Base-by-base conservation (phyloP, 1,140 invertebrate species). In the Brachionus angularis region DNA sequence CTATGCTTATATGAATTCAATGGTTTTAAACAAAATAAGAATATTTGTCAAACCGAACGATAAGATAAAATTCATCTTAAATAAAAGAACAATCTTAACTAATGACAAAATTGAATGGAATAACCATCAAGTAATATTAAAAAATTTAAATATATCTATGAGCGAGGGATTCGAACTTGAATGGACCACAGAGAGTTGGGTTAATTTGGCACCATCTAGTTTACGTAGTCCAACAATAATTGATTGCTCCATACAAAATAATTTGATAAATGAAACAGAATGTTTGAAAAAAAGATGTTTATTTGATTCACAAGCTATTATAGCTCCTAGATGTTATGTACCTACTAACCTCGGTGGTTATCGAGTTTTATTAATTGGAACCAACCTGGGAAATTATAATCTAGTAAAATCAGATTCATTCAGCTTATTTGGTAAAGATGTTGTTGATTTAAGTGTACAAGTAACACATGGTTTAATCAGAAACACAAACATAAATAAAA, bases 401-500 rank as follows among this genome's bases (percentile, higher is more conserved):
- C 21, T 67, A n/a, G n/a, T 34, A 12, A 46, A 67, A 53, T 46
- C 67, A 2, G 47, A 52, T 42, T 27, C 2, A 14, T 70, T 70
- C 31, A 36, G 33, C 10, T 29, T 70, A 16, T 70, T 34, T 34
- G 47, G 49, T 10, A 29, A 44, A 12, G 50, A 70, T 52, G 16
- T 70, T 42, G 8, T 5, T 23, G 18, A 70, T 39, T 21, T 70
- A 27, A 53, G 52, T 36, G 47, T 70, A 8, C 33, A 39, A 52
- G 67, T 70, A 16, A 25, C 29, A 27, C 62, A 67, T 67, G 62
- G 62, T 47, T n/a, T n/a, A n/a, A n/a, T n/a, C n/a, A n/a, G n/a
- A n/a, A n/a, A n/a, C n/a, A n/a, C n/a, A n/a, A n/a, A n/a, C n/a
- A n/a, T n/a, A n/a, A n/a, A n/a, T n/a, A n/a, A n/a, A n/a, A n/a